Evolutionary conservation across 2,888 invertebrate species (phyloP), one percentile per base, ranked within the genome.

Genomic region (Blomia tropicalis): DNA sequence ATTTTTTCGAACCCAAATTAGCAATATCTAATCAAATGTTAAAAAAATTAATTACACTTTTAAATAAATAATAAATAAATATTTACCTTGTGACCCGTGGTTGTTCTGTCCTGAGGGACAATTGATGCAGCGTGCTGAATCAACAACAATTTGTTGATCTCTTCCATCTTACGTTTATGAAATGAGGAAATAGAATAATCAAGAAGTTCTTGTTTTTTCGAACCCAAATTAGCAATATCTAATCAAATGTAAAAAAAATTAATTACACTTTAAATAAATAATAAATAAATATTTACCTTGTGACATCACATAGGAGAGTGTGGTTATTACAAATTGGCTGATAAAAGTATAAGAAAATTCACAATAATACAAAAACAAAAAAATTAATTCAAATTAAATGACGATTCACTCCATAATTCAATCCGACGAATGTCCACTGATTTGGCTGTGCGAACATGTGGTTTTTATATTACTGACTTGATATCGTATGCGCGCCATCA

Each of bases 121-220:
- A n/a, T n/a, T n/a, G n/a, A n/a, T n/a, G n/a, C n/a, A n/a, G n/a
- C n/a, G n/a, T n/a, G n/a, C n/a, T n/a, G n/a, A n/a, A n/a, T n/a
- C n/a, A n/a, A n/a, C 69, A 98, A 86, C 60, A 87, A 83, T 66
- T 82, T 81, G 75, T 99, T 98, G 43, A 99, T 89, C 70, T 85
- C 85, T 54, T 81, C 80, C 92, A 98, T 95, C 73, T 91, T 87
- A 70, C 87, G 84, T 60, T 80, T 79, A 72, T 98, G 98, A 74
- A 88, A 96, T 67, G 84, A 82, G 77, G 91, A 83, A 64, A 98
- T 82, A 17, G 91, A 85, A 71, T 81, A 80, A 71, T 96, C 95
- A 68, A 96, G 76, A 25, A 87, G 75, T 68, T 84, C 82, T 44
- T 84, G 77, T 72, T 82, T 79, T 66, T 79, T 75, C 4, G 79